phyloP scores from a whole-genome alignment of 2,113 vertebrate species.

The Lampris megalopsis region DNA sequence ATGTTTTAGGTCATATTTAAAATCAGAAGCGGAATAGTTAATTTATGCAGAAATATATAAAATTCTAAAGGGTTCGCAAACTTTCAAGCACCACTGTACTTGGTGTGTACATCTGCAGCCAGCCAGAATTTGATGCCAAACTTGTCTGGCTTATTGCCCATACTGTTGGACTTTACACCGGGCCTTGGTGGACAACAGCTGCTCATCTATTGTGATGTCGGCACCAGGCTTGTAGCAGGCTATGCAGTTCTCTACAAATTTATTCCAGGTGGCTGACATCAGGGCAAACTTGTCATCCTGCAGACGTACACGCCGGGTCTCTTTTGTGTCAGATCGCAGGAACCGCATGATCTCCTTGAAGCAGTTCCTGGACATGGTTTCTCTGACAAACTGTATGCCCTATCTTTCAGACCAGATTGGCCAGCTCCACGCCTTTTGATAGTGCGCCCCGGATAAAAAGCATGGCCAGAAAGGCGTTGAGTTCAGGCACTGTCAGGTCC shows the following conservation, averaged over 20 bases:
- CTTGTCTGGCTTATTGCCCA: constrained; percentile 24
- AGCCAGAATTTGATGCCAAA: constrained; percentile 44
- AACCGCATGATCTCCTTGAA: constrained; percentile 10
- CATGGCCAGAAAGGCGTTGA: neutral
- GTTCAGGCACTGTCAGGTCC: neutral
- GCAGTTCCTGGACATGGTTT: constrained; percentile 17
- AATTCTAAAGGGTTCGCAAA: too few species aligned
- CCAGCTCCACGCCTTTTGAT: neutral
- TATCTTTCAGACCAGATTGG: neutral
- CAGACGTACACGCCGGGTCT: neutral
- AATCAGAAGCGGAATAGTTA: too few species aligned
- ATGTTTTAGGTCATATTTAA: too few species aligned
- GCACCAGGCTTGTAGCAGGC: constrained; percentile 1
- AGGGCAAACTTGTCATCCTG: constrained; percentile 3
- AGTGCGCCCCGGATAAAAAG: neutral
- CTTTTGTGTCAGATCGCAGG: constrained; percentile 11
- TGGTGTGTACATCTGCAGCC: constrained; percentile 23
- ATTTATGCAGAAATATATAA: too few species aligned
- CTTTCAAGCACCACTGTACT: neutral
- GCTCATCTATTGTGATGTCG: constrained; percentile 25
- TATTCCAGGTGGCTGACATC: constrained; percentile 7
- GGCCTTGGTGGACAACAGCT: constrained; percentile 20
- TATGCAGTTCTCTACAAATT: constrained; percentile 10
- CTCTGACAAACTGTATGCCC: neutral
- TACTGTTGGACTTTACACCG: constrained; percentile 5